Evolutionary conservation across 2,888 invertebrate species (phyloP), one percentile per base, ranked within the genome.

Genomic region (Acrocyrtus sp.): DNA sequence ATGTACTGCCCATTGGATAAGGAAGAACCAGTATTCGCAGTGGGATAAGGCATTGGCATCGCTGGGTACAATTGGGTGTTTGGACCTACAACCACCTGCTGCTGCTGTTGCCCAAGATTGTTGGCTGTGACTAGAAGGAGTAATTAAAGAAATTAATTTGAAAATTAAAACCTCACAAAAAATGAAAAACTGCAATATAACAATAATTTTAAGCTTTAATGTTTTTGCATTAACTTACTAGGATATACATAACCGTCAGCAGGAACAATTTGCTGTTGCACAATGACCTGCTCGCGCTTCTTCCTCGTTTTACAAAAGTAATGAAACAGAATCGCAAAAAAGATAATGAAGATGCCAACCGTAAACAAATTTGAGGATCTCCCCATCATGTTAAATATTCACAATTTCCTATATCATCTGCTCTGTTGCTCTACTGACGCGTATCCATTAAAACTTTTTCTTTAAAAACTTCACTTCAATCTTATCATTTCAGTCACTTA

Each of bases 251-350:
- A 69, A 22, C 68, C 61, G 12, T 69, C 68, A 0, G 61, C 45
- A 27, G 60, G 60, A 45, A 61, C 61, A 12, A 56, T 39, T 43
- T 54, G 53, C n/a, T 56, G 54, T 48, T 68, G 74, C 48, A 67
- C 15, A 0, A 70, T 41, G 10, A 68, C 45, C 10, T 47, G 24
- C 10, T 48, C 53, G 3, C 63, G 62, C 58, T 74, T 74, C 27
- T 61, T 69, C 15, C 61, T 48, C n/a, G 60, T 65, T 15, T 69
- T 41, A 50, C 74, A 74, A 54, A 69, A 74, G 50, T 69, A 69
- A 39, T 69, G 69, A 15, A 74, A 60, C n/a, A 69, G 29, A 24
- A 74, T 39, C 26, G 69, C 74, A 24, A 74, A 29, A 29, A 74
- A 60, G n/a, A 65, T 47, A 8, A 74, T 48, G 27, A 74, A 69